Percentiles rank a stretch among this genome's conserved stretches.
Conservation (phyloP, 2,797 vertebrate species). For the Rhinogobio ventralis region DNA sequence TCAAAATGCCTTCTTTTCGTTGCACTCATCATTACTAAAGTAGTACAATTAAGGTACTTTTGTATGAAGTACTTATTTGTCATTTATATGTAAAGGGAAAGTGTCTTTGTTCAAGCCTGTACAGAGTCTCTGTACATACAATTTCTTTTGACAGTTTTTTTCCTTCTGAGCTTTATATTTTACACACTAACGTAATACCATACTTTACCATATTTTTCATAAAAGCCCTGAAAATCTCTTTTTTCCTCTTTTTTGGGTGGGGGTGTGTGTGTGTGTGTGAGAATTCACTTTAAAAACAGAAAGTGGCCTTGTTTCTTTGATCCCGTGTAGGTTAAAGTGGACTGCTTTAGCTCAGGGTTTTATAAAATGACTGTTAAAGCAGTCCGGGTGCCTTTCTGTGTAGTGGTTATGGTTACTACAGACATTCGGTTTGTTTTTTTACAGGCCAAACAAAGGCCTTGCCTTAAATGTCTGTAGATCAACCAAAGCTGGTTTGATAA, state of each 20-base stretch:
- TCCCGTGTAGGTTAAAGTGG: conserved; percentile 19
- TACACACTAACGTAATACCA: conserved; percentile 6
- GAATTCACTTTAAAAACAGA: conserved; percentile 24
- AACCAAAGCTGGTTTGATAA: background rate
- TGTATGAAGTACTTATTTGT: conserved; percentile 45
- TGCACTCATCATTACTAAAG: conserved; percentile 39
- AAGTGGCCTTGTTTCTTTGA: conserved; percentile 25
- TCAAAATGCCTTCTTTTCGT: conserved; percentile 16
- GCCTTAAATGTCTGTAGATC: conserved; percentile 2
- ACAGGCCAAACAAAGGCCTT: background rate
- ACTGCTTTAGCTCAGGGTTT: conserved; percentile 54
- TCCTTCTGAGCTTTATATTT: conserved; percentile 5
- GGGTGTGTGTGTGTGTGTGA: background rate
- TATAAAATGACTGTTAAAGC: conserved; percentile 5
- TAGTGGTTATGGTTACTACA: conserved; percentile 21
- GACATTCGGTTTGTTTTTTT: background rate
- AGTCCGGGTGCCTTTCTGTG: background rate
- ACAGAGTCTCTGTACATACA: conserved; percentile 27
- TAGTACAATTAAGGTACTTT: conserved; percentile 54
- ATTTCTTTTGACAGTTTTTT: conserved; percentile 10
- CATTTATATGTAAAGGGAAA: conserved; percentile 46
- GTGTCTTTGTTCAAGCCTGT: conserved; percentile 35
- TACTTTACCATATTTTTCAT: conserved; percentile 3
- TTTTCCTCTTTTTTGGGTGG: background rate
- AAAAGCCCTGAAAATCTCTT: background rate